Evolutionary conservation across 2,797 vertebrate species (phyloP), one percentile per base, ranked within the genome.

Genomic region (Myotis planiceps): DNA sequence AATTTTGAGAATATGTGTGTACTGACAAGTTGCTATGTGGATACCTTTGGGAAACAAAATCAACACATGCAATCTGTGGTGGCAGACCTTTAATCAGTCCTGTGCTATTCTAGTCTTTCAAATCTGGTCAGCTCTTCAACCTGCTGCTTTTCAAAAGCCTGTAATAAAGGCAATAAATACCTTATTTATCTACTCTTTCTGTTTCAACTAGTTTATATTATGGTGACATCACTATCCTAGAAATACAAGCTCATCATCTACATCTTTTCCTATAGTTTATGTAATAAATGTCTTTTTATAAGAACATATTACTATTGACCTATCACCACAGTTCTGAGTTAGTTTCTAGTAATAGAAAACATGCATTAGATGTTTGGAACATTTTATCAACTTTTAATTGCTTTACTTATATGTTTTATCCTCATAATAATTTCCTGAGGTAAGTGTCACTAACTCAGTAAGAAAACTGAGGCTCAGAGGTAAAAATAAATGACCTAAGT

Each of bases 11-110:
- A 71, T 95, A 94, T 96, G 81, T 95, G 37, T 91, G 63, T 92
- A 82, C 88, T 97, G 94, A 92, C 94, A 96, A 95, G 87, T 97
- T 96, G 92, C 92, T 96, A 85, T 71, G 88, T 91, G 78, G 79
- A 82, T 93, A 96, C 92, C 90, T 97, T 96, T 90, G 87, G 93
- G 72, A 96, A 94, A 90, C 19, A 55, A 95, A 96, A 96, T 88
- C 87, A 95, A 88, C 97, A 96, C 82, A 90, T 68, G 29, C 93
- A 88, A 90, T 97, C 93, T 96, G 96, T 95, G 75, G 76, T 95
- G 81, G 92, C 90, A 96, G 95, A 93, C 84, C 90, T 96, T 95
- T 93, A 87, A 49, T 90, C 84, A 96, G 25, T 81, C 51, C 84
- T 93, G 53, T 85, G 74, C 58, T 93, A 69, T 72, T 94, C 45